These are phyloP conservation scores for Perdita meconis DNA, from an alignment of 2,888 invertebrate genomes.

Conservation along the genomic window DNA sequence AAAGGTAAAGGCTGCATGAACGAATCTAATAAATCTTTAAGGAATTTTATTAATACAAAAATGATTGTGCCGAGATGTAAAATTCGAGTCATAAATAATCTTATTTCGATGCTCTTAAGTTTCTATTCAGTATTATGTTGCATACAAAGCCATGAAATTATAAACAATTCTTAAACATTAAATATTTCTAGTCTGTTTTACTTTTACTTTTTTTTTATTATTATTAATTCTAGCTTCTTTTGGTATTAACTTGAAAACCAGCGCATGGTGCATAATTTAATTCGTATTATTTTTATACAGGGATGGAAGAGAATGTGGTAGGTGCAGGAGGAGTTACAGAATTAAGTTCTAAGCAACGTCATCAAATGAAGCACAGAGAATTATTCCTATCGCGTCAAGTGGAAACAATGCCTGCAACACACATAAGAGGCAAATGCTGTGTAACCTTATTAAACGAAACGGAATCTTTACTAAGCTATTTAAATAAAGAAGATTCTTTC, in stretches of 20 bases:
- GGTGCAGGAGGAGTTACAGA: constrained; percentile 87
- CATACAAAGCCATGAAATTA: constrained; percentile 23
- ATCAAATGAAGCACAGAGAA: constrained; percentile 98
- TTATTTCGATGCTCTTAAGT: constrained; percentile 2
- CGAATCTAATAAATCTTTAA: constrained; percentile 23
- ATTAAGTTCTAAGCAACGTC: constrained; percentile 93
- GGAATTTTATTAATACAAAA: constrained; percentile 8
- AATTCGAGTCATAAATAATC: constrained; percentile 21
- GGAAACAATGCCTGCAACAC: constrained; percentile 99
- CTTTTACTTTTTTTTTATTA: constrained; percentile 28
- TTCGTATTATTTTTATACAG: constrained; percentile 75
- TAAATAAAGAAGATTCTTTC: constrained; percentile 99
- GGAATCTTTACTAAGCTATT: constrained; percentile 97
- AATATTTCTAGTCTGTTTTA: constrained; percentile 4
- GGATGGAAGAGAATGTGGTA: constrained; percentile 83
- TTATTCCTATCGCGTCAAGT: constrained; percentile 98
- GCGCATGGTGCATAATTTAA: constrained; percentile 7
- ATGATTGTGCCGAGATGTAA: constrained; percentile 6
- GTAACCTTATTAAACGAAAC: constrained; percentile 99
- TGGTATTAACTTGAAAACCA: constrained; percentile 8
- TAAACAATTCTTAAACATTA: not conserved
- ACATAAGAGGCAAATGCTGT: constrained; percentile 99
- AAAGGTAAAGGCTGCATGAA: constrained; percentile 40
- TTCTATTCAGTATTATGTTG: constrained; percentile 2
- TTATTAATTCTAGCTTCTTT: constrained; percentile 39